Conservation (phyloP, 2,888 invertebrate genomes). For the Apotomis betuletana region DNA sequence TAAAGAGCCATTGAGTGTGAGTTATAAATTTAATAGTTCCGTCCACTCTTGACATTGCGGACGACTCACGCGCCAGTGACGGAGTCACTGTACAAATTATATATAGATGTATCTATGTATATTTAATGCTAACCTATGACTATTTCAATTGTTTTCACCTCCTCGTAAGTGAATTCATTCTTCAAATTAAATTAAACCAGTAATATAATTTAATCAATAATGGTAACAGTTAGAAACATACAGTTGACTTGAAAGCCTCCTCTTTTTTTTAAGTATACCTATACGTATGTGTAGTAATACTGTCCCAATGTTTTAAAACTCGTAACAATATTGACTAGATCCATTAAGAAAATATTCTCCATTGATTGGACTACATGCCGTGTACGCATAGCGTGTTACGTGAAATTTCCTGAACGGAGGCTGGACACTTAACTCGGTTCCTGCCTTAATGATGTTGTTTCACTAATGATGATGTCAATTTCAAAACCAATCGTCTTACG, state of each 20-base stretch:
- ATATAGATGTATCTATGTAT: too few relatives aligned
- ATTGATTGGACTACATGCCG: conserved; percentile 12
- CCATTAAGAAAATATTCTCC: background rate
- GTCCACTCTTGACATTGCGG: conserved; percentile 11
- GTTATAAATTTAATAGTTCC: conserved; percentile 16
- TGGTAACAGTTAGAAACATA: too few relatives aligned
- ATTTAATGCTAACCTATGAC: too few relatives aligned
- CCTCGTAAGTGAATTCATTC: background rate
- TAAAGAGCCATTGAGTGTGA: background rate
- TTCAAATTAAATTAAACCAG: too few relatives aligned
- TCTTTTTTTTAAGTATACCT: too few relatives aligned
- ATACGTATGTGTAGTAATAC: too few relatives aligned
- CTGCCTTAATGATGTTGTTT: conserved; percentile 8
- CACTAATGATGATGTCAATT: conserved; percentile 8
- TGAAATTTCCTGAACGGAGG: conserved; percentile 17
- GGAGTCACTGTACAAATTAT: background rate
- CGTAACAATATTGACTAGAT: too few relatives aligned
- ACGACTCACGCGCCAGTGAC: conserved; percentile 7
- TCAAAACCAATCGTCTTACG: background rate
- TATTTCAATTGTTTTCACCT: too few relatives aligned
- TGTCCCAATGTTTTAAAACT: too few relatives aligned
- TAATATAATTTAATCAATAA: too few relatives aligned
- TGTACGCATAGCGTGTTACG: conserved; percentile 7
- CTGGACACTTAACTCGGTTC: conserved; percentile 15
- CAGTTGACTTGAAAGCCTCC: too few relatives aligned